These are phyloP conservation scores for Spizaetus ornatus DNA, from an alignment of 2,113 vertebrate genomes.

Conservation along the genomic window DNA sequence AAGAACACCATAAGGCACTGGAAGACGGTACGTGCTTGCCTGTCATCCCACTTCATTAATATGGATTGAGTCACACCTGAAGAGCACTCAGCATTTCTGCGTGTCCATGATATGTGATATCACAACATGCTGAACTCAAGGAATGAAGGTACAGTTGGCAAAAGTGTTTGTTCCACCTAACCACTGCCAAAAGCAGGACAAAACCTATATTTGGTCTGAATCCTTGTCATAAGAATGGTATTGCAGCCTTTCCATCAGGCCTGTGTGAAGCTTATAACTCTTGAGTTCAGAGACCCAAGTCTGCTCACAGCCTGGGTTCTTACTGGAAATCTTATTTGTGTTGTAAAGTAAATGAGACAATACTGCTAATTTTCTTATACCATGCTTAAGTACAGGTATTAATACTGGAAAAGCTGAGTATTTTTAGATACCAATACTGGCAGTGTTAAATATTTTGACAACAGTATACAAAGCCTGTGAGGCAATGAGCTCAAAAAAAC, in stretches of 20 bases:
- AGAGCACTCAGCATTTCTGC: background rate
- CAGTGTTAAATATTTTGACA: background rate
- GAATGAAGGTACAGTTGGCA: background rate
- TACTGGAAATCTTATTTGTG: background rate
- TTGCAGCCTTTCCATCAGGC: background rate
- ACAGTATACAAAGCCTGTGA: background rate
- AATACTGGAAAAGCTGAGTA: background rate
- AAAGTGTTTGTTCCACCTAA: background rate
- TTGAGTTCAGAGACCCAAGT: background rate
- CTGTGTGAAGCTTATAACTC: background rate
- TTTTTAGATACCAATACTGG: background rate
- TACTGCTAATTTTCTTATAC: background rate
- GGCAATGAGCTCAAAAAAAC: background rate
- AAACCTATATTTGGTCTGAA: background rate
- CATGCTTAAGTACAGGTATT: background rate
- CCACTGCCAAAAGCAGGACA: background rate
- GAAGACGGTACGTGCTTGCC: background rate
- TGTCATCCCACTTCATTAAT: background rate
- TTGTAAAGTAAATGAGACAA: background rate
- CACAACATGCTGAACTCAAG: background rate
- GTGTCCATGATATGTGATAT: accelerated
- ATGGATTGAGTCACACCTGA: background rate
- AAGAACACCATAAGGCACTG: background rate
- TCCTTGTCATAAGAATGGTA: accelerated
- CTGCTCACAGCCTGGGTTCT: background rate